Percentiles rank a stretch among this genome's conserved stretches.
Conservation (phyloP, 2,888 invertebrate genomes). For the Epinotia bilunana region DNA sequence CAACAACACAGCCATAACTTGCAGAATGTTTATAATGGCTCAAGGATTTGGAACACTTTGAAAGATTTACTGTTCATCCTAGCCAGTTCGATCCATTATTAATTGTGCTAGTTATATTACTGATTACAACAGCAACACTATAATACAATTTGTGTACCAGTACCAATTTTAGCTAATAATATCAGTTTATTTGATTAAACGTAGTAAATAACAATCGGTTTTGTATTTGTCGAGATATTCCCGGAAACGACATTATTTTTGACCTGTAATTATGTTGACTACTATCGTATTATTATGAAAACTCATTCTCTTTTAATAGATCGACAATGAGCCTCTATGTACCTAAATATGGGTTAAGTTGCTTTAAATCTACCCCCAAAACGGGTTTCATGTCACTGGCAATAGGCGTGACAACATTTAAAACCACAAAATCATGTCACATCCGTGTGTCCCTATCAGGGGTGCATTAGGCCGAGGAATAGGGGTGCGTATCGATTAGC, state of each 20-base stretch:
- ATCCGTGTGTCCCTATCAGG: slow-evolving; percentile 55
- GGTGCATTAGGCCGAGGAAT: slow-evolving; percentile 74
- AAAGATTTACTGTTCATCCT: too few relatives aligned
- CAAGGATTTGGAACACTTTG: too few relatives aligned
- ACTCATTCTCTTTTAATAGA: background rate
- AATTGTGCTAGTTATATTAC: too few relatives aligned
- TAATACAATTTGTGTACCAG: too few relatives aligned
- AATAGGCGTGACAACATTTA: background rate
- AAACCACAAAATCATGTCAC: slow-evolving; percentile 22
- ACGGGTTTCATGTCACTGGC: background rate
- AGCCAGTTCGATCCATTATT: too few relatives aligned
- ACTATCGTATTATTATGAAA: background rate
- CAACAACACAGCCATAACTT: background rate
- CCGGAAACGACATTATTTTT: background rate
- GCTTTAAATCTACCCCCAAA: background rate
- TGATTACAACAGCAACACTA: too few relatives aligned
- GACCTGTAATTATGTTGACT: background rate
- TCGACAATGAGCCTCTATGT: background rate
- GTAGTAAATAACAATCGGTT: too few relatives aligned
- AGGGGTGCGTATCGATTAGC: slow-evolving; percentile 81
- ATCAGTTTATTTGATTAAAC: too few relatives aligned
- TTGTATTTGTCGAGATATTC: too few relatives aligned
- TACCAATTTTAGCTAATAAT: too few relatives aligned
- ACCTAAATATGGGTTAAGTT: background rate
- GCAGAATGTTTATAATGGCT: background rate